phyloP scores from a whole-genome alignment of 2,888 invertebrate species.

The Ochropleura plecta region DNA sequence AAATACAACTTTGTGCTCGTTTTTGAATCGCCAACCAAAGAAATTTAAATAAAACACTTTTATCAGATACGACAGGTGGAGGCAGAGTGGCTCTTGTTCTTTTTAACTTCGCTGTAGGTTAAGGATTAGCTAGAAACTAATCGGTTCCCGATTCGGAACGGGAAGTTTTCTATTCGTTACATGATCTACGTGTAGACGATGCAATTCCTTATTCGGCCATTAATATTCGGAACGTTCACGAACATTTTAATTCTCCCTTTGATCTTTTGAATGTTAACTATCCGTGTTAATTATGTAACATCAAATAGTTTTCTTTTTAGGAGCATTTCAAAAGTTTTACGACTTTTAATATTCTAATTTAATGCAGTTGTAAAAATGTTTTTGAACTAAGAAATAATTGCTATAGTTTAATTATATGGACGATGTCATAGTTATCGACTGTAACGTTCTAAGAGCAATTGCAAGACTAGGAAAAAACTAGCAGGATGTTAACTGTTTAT shows the following conservation, averaged over 20 bases:
- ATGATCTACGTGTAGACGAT: conserved; percentile 69
- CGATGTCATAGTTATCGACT: not conserved
- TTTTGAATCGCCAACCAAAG: conserved; percentile 87
- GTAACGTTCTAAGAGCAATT: not conserved
- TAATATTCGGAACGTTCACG: conserved; percentile 51
- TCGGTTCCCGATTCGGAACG: conserved; percentile 85
- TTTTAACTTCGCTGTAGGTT: conserved; percentile 90
- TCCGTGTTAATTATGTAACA: conserved; percentile 55
- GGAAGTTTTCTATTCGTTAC: conserved; percentile 78
- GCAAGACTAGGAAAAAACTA: not conserved
- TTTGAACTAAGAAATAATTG: conserved; percentile 17
- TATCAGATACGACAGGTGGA: conserved; percentile 91
- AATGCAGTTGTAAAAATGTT: conserved; percentile 37
- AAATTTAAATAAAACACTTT: conserved; percentile 90
- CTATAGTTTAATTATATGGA: conserved; percentile 1
- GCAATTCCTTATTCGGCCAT: conserved; percentile 55
- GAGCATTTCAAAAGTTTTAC: conserved; percentile 41
- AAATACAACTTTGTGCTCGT: conserved; percentile 87
- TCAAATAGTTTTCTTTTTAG: conserved; percentile 55
- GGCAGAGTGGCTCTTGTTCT: conserved; percentile 77
- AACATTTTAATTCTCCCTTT: conserved; percentile 60
- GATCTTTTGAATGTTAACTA: conserved; percentile 50
- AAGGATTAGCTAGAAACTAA: conserved; percentile 87
- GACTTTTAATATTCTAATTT: conserved; percentile 38
- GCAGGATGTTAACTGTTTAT: not conserved